Evolutionary conservation across 2,888 invertebrate species (phyloP), one percentile per base, ranked within the genome.

Genomic region (Imbricaverruca yamaguchii): DNA sequence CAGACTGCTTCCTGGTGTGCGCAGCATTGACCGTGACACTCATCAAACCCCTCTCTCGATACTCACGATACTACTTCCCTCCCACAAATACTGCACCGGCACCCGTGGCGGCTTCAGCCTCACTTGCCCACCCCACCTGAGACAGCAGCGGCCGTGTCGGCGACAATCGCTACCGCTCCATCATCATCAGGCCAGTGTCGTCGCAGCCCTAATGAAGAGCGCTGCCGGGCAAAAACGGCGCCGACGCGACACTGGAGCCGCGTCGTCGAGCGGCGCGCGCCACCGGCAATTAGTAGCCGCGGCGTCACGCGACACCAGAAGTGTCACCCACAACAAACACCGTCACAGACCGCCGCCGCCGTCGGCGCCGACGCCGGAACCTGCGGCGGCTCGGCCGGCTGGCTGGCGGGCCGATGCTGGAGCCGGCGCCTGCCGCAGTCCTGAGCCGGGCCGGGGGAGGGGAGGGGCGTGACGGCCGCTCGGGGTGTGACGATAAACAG

Each of bases 141-240:
- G 39, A 39, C 39, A 39, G 39, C 39, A 39, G 39, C 69, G 39
- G 39, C 55, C 21, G 74, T 21, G 74, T 21, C 74, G 53, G 18
- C 55, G 23, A 13, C n/a, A 13, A 53, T 53, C 74, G 74, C 11
- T 55, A 55, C 59, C 59, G 15, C 59, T 74, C 74, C 21, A 55
- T 74, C 74, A 74, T 74, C 74, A 74, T 74, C 74, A 74, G 74
- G 21, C 74, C 18, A 11, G 74, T 55, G 74, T 74, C 74, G 74
- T 74, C 74, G 55, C 74, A 23, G 53, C 55, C 74, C 74, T 74
- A 74, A 74, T 74, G 74, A 74, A 74, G 74, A 74, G 74, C 15
- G 74, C 55, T 55, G 18, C 23, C 53, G 74, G 74, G 55, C 74
- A 74, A 74, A 74, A 74, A 74, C 74, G 74, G 9, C 74, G 74